Base-by-base conservation (phyloP, 2,797 vertebrate species). In the Muscicapa comitata region DNA sequence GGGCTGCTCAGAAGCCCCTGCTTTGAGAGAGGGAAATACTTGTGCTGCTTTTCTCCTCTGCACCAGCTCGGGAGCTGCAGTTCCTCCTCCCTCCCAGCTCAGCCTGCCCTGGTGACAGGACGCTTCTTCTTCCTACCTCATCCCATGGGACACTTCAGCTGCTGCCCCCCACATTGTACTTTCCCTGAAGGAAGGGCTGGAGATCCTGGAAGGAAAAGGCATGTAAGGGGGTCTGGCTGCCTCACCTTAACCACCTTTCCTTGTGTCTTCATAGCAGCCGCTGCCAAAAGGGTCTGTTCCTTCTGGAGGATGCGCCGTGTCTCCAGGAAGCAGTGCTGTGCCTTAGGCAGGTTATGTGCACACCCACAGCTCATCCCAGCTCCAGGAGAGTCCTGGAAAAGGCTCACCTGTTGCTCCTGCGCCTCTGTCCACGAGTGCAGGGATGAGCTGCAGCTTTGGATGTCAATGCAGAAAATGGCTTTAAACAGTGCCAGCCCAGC, bases 401-500 rank as follows among this genome's bases (percentile, higher is more conserved):
- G 55, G 35, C 61, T 8, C 59, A 16, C 40, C 0, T 6, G 53
- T 75, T 80, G 61, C 11, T 42, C 53, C 48, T 17, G 0, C 0
- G 2, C 57, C 67, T 85, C 67, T 63, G 71, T 11, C 74, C 48
- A 2, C 0, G 16, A 33, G 65, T 1, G 1, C 43, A 43, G 65
- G 33, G 55, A 47, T 28, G 48, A 93, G 82, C 47, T 74, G 57
- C 87, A 80, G 82, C 45, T 90, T 87, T 93, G 86, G 81, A 61
- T 83, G 40, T 42, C 70, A 9, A 10, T 29, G 72, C 65, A 89
- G 71, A 85, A 77, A 67, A 58, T 20, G 55, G 20, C 78, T 83
- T 86, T 61, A 35, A 57, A 63, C 68, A 13, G 13, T 61, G 78
- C 78, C 65, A 86, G 75, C 89, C 68, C 65, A 85, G 91, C 21